A percentile compares a stretch with the other conserved stretches of the same genome.
Conservation (phyloP, 2,797 vertebrate genomes). For the Sternotherus odoratus region DNA sequence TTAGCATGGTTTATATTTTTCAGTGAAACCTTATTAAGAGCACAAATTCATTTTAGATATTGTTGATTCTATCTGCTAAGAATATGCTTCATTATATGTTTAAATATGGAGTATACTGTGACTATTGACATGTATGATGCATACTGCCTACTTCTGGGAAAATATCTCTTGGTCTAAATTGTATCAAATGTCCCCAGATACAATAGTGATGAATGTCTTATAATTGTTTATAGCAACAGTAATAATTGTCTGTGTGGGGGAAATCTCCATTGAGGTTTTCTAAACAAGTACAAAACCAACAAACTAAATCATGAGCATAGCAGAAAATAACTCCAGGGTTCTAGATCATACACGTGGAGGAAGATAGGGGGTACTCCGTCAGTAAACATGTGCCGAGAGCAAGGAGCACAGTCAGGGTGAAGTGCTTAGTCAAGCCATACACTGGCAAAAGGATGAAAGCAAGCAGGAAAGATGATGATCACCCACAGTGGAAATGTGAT, state of each 20-base stretch:
- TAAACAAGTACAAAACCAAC: neutral
- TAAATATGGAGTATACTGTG: neutral
- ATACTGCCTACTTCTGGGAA: neutral
- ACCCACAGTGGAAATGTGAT: neutral
- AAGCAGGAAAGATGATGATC: neutral
- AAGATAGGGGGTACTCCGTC: neutral
- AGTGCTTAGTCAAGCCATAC: neutral
- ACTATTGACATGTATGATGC: neutral
- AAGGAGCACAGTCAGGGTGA: neutral
- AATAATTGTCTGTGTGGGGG: neutral
- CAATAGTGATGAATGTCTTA: neutral
- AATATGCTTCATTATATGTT: neutral
- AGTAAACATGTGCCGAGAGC: neutral
- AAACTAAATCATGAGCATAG: neutral
- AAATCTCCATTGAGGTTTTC: neutral
- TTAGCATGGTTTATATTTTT: constrained; percentile 1
- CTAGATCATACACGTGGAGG: neutral
- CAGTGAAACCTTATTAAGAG: constrained; percentile 24
- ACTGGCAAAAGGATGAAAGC: neutral
- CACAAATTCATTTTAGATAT: neutral
- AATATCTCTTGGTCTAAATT: neutral
- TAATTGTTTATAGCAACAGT: neutral
- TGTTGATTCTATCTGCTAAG: neutral
- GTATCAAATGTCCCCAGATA: neutral
- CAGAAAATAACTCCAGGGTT: neutral